Conservation (phyloP, 2,888 invertebrate genomes). For the Megalurothrips usitatus region DNA sequence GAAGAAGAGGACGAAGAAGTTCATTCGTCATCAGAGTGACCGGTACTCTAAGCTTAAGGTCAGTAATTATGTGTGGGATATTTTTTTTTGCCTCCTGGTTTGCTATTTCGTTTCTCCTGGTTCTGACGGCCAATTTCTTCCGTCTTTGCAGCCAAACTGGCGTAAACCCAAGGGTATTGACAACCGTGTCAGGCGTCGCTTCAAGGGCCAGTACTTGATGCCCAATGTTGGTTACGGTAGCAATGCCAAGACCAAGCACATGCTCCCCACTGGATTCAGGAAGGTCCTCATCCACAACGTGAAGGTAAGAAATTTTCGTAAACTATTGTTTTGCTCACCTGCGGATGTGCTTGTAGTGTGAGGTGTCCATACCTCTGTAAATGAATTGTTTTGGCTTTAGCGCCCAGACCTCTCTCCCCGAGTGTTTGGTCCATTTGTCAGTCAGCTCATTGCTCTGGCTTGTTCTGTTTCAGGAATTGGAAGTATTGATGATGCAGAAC, state of each 20-base stretch:
- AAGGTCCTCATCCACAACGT: constrained; percentile 90
- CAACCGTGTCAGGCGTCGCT: constrained; percentile 96
- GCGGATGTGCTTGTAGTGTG: too few relatives aligned
- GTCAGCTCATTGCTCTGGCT: too few relatives aligned
- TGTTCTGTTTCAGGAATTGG: constrained; percentile 68
- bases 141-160: constrained; percentile 78
- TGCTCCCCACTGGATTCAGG: constrained; percentile 96
- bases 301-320: constrained; percentile 57
- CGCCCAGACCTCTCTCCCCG: too few relatives aligned
- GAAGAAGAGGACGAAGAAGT: constrained; percentile 97
- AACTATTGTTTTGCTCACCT: too few relatives aligned
- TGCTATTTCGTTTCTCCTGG: neutral
- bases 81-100: constrained; percentile 36
- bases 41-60: constrained; percentile 94
- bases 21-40: constrained; percentile 97
- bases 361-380: too few relatives aligned
- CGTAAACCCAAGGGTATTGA: constrained; percentile 99
- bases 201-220: constrained; percentile 99
- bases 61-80: constrained; percentile 41
- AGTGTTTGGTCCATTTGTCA: too few relatives aligned
- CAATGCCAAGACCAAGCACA: constrained; percentile 88
- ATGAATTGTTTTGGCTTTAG: too few relatives aligned
- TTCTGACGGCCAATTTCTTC: neutral
- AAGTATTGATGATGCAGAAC: constrained; percentile 98
- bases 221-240: constrained; percentile 99